phyloP scores from a whole-genome alignment of 2,113 vertebrate species.

The Mesocricetus auratus region DNA sequence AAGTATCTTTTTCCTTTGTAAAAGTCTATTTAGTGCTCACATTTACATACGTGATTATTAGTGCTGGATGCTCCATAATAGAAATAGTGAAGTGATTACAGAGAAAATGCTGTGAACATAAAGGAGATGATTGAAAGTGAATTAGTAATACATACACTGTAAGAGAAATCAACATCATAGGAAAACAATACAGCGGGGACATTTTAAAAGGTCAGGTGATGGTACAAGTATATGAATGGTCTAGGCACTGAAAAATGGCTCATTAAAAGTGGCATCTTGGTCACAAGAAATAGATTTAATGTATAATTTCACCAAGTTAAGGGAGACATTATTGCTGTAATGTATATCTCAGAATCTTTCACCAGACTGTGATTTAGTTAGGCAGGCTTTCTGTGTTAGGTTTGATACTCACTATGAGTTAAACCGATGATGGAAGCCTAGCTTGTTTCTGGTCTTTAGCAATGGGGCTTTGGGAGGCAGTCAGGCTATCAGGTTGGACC shows the following conservation, averaged over 20 bases:
- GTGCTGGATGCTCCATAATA: slow-evolving; percentile 67
- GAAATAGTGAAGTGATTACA: slow-evolving; percentile 58
- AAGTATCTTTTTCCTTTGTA: slow-evolving; percentile 10
- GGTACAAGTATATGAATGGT: slow-evolving; percentile 65
- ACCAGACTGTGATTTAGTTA: background rate
- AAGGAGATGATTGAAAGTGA: slow-evolving; percentile 76
- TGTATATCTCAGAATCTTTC: background rate
- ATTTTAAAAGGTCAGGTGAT: slow-evolving; percentile 58
- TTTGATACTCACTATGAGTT: background rate
- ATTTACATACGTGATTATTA: slow-evolving; percentile 77
- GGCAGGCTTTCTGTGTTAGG: no score
- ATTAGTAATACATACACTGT: slow-evolving; percentile 63
- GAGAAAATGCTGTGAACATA: slow-evolving; percentile 68
- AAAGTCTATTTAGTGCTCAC: slow-evolving; percentile 73
- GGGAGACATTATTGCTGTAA: background rate
- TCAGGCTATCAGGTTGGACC: background rate
- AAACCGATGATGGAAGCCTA: background rate
- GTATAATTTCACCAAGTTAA: background rate
- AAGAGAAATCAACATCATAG: slow-evolving; percentile 52
- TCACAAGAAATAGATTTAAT: background rate
- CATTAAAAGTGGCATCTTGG: slow-evolving; percentile 1
- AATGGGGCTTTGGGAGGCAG: background rate
- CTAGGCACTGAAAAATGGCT: slow-evolving; percentile 62
- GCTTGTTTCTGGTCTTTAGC: background rate
- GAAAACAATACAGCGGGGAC: slow-evolving; percentile 57